These are phyloP conservation scores for Tadarida brasiliensis DNA, from an alignment of 2,797 vertebrate genomes.

Conservation along the genomic window DNA sequence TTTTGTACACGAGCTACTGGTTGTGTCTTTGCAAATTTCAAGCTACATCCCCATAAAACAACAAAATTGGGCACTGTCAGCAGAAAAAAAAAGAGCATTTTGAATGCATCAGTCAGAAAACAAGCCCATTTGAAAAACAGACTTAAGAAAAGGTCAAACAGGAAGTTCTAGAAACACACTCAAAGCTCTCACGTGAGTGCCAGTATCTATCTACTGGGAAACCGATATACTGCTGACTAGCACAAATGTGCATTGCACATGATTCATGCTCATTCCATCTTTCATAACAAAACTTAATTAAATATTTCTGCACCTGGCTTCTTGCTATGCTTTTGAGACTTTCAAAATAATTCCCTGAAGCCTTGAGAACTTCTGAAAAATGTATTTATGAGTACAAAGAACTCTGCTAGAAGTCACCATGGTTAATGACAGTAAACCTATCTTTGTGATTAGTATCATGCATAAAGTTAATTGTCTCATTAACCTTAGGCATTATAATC, in stretches of 20 bases:
- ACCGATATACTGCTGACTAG: slow-evolving; percentile 62
- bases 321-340: slow-evolving; percentile 62
- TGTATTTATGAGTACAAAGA: slow-evolving; percentile 69
- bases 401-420: slow-evolving; percentile 64
- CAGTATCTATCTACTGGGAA: slow-evolving; percentile 29
- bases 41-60: slow-evolving; percentile 68
- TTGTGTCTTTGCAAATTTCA: slow-evolving; percentile 71
- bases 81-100: slow-evolving; percentile 68
- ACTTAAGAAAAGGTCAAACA: slow-evolving; percentile 77
- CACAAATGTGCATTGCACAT: slow-evolving; percentile 30
- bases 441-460: slow-evolving; percentile 75
- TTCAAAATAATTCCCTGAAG: slow-evolving; percentile 70
- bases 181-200: slow-evolving; percentile 71
- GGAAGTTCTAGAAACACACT: slow-evolving; percentile 39
- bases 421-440: slow-evolving; percentile 81
- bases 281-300: slow-evolving; percentile 68
- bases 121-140: slow-evolving; percentile 75
- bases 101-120: slow-evolving; percentile 75
- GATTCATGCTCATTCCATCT: slow-evolving; percentile 66
- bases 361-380: slow-evolving; percentile 49
- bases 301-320: slow-evolving; percentile 71
- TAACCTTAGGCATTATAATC: slow-evolving; percentile 81
- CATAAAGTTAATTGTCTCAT: slow-evolving; percentile 84
- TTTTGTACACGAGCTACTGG: slow-evolving; percentile 46
- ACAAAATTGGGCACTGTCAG: slow-evolving; percentile 68